Base-by-base conservation (phyloP, 2,797 vertebrate species). In the Acanthopagrus latus region DNA sequence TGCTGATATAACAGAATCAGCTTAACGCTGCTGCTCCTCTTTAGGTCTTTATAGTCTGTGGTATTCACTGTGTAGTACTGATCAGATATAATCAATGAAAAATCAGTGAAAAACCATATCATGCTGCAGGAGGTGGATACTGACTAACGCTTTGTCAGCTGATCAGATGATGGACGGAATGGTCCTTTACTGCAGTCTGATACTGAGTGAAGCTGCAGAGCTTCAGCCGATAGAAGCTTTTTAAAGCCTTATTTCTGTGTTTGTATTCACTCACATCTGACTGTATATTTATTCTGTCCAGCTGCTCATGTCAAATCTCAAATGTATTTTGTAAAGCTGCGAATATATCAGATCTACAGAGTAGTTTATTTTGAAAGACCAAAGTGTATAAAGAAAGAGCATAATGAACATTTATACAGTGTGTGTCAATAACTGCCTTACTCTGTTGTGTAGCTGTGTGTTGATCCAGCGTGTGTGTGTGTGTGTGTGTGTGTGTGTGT, bases 291-390 rank as follows among this genome's bases (percentile, higher is more conserved):
- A 79, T 85, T 81, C 51, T 74, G n/a, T 52, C 73, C 55, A 72
- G 56, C 76, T 78, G 73, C 67, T 81, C 18, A 23, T 78, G 56
- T 82, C 12, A 60, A 82, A 68, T 76, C 57, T 57, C 4, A 74
- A 85, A 75, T 78, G 51, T 71, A 59, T 80, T 83, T 88, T 81
- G 55, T 88, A 81, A 71, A 81, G 54, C 58, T 82, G 51, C 74
- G 80, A 72, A 77, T 80, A 71, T 83, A 54, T 79, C 11, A 63
- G 68, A 74, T 58, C 58, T 65, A 85, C 43, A 82, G 60, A 80
- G 64, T 85, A 65, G 66, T 90, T 88, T 86, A 78, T 85, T 81
- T 81, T 80, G 4, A 82, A 84, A 41, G 79, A 93, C 89, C 91
- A 93, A 91, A 90, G 83, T 66, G 67, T 88, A 58, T 84, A 64